Evolutionary conservation across 2,797 vertebrate species (phyloP).

Genomic region (Ciconia nigra): DNA sequence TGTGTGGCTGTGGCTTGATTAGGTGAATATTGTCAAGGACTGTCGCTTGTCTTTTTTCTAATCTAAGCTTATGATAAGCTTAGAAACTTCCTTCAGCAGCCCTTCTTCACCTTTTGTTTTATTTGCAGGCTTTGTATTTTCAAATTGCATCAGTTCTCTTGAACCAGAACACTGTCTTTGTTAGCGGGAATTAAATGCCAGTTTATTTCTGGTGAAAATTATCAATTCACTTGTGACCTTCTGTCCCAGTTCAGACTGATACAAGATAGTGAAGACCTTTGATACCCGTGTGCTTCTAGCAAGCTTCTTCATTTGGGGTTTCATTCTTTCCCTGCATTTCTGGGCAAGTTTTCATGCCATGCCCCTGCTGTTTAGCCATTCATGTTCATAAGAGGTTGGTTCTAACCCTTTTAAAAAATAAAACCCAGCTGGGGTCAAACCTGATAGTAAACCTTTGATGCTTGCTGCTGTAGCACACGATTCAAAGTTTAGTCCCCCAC

Average conservation of each 20-base stretch:
- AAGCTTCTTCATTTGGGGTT: background rate
- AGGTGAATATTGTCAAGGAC: background rate
- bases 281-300: background rate
- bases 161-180: background rate
- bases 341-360: background rate
- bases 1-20: background rate
- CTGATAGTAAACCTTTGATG: conserved; percentile 54
- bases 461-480: conserved; percentile 24
- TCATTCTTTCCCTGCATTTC: background rate
- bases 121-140: background rate
- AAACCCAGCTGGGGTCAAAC: conserved; percentile 22
- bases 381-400: background rate
- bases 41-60: background rate
- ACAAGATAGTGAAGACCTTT: background rate
- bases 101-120: background rate
- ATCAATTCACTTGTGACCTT: background rate
- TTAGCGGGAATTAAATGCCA: background rate
- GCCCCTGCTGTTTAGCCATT: conserved; percentile 20
- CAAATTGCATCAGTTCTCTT: background rate
- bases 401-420: conserved; percentile 3
- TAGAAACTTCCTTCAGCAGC: background rate
- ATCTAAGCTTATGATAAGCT: background rate
- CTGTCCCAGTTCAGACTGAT: background rate
- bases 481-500: conserved; percentile 51
- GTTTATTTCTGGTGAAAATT: background rate